Base-by-base conservation (phyloP, 2,113 vertebrate species). In the Dasyurus viverrinus region DNA sequence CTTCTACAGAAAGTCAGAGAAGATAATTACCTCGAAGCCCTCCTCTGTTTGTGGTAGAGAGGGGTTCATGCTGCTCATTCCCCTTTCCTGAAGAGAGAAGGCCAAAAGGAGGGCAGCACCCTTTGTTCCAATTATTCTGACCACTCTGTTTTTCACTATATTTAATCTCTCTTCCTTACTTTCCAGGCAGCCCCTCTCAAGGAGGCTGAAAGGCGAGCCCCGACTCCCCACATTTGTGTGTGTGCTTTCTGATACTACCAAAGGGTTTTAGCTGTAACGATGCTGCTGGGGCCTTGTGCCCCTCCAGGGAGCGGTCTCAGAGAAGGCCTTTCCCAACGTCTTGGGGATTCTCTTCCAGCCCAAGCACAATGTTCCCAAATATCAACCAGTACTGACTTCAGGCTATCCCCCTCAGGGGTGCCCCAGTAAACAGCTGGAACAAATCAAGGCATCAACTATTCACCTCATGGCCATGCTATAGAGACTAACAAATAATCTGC, bases 391-490 rank as follows among this genome's bases (percentile, higher is more conserved):
- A 8, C 68, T 42, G 68, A n/a, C n/a, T 84, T 42, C 68, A 42
- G 36, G 36, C 68, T 84, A 42, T 84, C n/a, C 19, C 36, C n/a
- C 68, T 84, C 68, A 84, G 19, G 68, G 68, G 68, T 42, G 68
- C 68, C 68, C 68, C 68, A 84, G 68, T 84, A 84, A 84, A 84
- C 68, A 84, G 68, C 68, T 84, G 68, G n/a, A 84, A 84, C 42
- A 16, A 84, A 84, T 84, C 68, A 84, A 84, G 68, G 68, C 68
- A 84, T 84, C 68, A 23, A 84, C 68, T 84, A 84, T 84, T 84
- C 68, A 84, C 68, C 68, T 84, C 68, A 84, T 84, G 68, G 68
- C 68, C 68, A 84, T 84, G 68, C n/a, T 76, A 76, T 76, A 84
- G 22, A 84, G 68, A 84, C 68, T 84, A 84, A 84, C 68, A 84